Conservation (phyloP, 2,113 vertebrate genomes). For the Suncus etruscus region DNA sequence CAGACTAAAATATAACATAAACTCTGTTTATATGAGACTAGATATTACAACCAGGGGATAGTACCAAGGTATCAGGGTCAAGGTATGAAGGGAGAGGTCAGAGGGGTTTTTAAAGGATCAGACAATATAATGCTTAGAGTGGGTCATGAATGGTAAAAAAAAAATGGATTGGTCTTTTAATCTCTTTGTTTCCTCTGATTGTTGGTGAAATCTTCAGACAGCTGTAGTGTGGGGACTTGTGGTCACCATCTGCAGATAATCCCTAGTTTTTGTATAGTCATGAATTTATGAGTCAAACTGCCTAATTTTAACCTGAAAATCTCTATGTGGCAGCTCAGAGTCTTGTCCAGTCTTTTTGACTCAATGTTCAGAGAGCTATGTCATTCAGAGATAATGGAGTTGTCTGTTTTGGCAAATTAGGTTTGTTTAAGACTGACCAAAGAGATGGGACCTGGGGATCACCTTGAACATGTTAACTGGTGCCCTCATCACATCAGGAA, state of each 20-base stretch:
- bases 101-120: not conserved
- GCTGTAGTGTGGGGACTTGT: not conserved
- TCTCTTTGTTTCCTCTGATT: not conserved
- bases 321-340: not conserved
- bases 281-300: not conserved
- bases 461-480: constrained; percentile 57
- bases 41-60: not conserved
- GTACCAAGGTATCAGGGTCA: not conserved
- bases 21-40: not conserved
- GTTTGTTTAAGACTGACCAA: not conserved
- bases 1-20: not conserved
- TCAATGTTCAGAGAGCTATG: not conserved
- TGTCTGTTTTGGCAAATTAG: not conserved
- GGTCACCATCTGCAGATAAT: not conserved
- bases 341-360: not conserved
- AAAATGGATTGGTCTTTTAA: not conserved
- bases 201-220: not conserved
- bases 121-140: not conserved
- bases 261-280: not conserved
- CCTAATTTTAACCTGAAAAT: not conserved
- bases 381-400: not conserved
- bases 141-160: not conserved
- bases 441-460: not conserved
- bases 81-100: not conserved
- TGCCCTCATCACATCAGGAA: constrained; percentile 12